phyloP scores from a whole-genome alignment of 2,888 invertebrate species.

The Phorcus lineatus region DNA sequence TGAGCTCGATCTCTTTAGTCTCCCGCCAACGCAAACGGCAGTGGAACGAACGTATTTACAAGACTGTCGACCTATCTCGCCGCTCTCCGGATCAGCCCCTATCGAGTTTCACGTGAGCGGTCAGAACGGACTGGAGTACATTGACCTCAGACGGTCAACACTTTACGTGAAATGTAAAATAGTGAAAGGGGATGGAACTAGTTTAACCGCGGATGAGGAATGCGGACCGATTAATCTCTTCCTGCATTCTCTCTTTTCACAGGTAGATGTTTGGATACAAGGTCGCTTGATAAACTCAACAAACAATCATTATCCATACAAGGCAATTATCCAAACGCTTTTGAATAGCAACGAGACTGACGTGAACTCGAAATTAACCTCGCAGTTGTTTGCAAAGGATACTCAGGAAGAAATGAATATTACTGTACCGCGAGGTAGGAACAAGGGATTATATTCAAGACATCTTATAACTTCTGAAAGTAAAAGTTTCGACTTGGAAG shows the following conservation, averaged over 20 bases:
- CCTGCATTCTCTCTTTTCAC: not conserved
- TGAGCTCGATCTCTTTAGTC: too few relatives aligned
- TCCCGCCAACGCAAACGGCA: too few relatives aligned
- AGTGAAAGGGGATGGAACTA: not conserved
- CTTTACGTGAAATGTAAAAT: not conserved
- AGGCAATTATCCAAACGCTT: not conserved
- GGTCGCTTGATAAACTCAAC: not conserved
- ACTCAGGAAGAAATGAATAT: too few relatives aligned
- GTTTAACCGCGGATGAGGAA: not conserved
- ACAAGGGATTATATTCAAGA: conserved; percentile 19
- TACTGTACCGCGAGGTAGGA: not conserved
- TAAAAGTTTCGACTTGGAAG: conserved; percentile 29
- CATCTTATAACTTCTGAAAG: conserved; percentile 8
- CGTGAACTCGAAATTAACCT: too few relatives aligned
- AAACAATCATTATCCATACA: not conserved
- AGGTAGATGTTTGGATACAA: not conserved
- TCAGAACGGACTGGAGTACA: not conserved
- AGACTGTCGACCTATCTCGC: not conserved
- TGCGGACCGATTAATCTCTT: not conserved
- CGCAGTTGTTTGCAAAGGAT: too few relatives aligned
- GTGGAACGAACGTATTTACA: not conserved
- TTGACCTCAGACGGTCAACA: not conserved
- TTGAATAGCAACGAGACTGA: not conserved
- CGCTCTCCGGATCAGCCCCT: not conserved
- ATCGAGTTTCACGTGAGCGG: not conserved